These are phyloP conservation scores for Saccostrea glomerata DNA, from an alignment of 1,140 invertebrate species.

Conservation along the genomic window DNA sequence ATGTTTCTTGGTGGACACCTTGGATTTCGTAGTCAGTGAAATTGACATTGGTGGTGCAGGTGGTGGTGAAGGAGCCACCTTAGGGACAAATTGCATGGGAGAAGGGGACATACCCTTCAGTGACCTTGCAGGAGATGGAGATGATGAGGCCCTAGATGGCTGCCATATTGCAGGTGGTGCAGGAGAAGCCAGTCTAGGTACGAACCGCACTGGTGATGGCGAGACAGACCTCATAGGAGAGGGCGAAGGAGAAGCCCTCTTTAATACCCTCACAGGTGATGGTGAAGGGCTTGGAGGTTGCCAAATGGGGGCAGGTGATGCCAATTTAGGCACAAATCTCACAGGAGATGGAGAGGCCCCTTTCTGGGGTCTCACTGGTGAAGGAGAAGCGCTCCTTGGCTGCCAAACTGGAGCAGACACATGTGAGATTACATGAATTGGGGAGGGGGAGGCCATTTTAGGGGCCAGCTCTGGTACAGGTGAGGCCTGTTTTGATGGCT, in stretches of 20 bases:
- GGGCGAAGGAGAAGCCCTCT: not conserved
- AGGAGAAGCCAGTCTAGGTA: conserved; percentile 11
- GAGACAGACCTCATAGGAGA: not conserved
- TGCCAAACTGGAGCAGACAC: conserved; percentile 24
- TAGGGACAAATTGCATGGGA: not conserved
- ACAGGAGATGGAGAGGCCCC: conserved; percentile 10
- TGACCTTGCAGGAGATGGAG: conserved; percentile 25
- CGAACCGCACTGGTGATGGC: not conserved
- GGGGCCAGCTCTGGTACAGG: not conserved
- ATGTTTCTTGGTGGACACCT: conserved; percentile 12
- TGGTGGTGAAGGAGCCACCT: conserved; percentile 19
- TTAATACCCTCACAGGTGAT: not conserved
- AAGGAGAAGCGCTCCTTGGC: not conserved
- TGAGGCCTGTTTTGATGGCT: not conserved
- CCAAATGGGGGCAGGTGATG: not conserved
- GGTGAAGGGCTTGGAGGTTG: not conserved
- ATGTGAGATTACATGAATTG: conserved; percentile 17
- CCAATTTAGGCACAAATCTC: not conserved
- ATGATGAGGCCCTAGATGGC: conserved; percentile 1
- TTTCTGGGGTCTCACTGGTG: conserved; percentile 31
- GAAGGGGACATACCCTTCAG: conserved; percentile 5
- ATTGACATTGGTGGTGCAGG: not conserved
- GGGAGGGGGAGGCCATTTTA: conserved; percentile 9
- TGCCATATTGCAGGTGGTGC: not conserved
- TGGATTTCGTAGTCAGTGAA: not conserved